A percentile compares a stretch with the other conserved stretches of the same genome.
These are phyloP conservation scores for Zhuqinia jingwanae DNA, from an alignment of 2,888 invertebrate species.

Conservation along the genomic window DNA sequence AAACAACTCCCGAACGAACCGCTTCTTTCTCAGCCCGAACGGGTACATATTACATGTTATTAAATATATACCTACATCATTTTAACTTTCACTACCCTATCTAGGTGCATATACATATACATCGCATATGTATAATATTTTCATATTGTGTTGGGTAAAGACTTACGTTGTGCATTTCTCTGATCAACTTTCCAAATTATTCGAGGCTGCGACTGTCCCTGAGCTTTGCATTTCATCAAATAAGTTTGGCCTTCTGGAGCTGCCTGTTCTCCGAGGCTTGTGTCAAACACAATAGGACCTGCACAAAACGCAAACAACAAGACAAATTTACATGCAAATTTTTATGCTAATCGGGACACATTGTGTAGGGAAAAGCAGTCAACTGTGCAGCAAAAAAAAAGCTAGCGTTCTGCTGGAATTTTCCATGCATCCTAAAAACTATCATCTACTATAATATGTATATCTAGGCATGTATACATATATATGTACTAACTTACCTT, in stretches of 20 bases:
- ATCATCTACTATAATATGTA: too few relatives aligned
- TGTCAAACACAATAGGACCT: conserved; percentile 79
- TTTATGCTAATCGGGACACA: conserved; percentile 7
- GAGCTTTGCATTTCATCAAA: conserved; percentile 76
- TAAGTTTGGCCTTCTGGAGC: conserved; percentile 77
- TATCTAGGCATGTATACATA: too few relatives aligned
- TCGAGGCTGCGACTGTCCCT: conserved; percentile 75
- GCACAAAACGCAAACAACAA: conserved; percentile 5
- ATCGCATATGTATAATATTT: too few relatives aligned
- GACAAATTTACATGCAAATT: conserved; percentile 43
- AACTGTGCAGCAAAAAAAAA: conserved; percentile 13
- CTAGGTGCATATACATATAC: too few relatives aligned
- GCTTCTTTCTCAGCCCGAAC: too few relatives aligned
- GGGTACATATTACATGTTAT: too few relatives aligned
- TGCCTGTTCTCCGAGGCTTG: conserved; percentile 76
- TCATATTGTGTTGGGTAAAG: not conserved
- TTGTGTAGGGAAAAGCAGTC: conserved; percentile 23
- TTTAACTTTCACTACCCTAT: not conserved
- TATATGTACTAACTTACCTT: too few relatives aligned
- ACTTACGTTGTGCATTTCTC: conserved; percentile 69
- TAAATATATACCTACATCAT: too few relatives aligned
- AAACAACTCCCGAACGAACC: too few relatives aligned
- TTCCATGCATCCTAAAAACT: too few relatives aligned
- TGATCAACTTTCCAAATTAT: conserved; percentile 79
- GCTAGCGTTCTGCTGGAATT: too few relatives aligned